Percentiles rank a stretch among this genome's conserved stretches.
Conservation (phyloP, 2,113 vertebrate species). For the Laticauda laticaudata region DNA sequence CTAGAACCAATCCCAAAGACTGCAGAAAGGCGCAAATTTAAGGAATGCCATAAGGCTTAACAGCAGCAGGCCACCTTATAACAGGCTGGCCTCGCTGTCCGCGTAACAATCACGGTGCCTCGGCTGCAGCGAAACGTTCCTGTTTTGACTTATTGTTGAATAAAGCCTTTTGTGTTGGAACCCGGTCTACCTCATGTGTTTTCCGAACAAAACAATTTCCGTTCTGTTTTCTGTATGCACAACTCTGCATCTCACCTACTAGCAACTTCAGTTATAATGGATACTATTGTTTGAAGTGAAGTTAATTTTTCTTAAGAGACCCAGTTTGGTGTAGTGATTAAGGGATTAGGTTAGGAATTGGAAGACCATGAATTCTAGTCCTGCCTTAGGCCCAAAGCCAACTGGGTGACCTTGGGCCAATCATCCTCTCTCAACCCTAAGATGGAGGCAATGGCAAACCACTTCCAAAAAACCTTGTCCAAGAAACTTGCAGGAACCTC, state of each 20-base stretch:
- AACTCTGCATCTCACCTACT: background rate
- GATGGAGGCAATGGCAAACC: background rate
- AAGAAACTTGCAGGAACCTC: background rate
- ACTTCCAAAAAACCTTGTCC: background rate
- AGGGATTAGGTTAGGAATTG: background rate
- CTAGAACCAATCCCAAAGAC: no score
- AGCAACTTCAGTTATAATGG: background rate
- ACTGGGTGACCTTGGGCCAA: background rate
- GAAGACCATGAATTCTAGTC: background rate
- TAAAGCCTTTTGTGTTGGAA: no score
- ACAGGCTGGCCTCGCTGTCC: no score
- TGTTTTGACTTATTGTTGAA: no score
- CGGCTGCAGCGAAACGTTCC: no score
- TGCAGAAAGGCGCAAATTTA: no score
- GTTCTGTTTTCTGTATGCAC: background rate
- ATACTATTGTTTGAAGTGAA: background rate
- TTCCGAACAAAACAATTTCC: no score
- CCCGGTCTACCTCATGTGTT: no score
- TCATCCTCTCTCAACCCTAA: background rate
- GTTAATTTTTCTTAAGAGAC: background rate
- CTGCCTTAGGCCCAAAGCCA: background rate
- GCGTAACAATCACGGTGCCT: no score
- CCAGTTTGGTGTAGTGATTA: background rate
- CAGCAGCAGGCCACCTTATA: no score
- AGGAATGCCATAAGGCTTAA: no score